Conservation (phyloP, 2,113 vertebrate species). For the Rhinoderma darwinii region DNA sequence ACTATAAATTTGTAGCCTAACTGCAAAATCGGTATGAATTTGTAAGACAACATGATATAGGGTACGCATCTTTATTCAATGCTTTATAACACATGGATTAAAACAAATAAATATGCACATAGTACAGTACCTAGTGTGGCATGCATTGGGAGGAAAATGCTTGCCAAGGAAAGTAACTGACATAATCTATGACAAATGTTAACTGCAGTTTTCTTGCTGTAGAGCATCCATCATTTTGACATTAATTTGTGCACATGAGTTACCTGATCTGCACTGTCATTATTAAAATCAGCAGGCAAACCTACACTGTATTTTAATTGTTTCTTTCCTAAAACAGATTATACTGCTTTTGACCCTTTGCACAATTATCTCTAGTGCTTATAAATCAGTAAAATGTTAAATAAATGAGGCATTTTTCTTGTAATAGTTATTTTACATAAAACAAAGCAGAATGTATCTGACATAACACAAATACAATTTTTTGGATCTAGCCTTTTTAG, state of each 20-base stretch:
- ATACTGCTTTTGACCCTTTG: not conserved
- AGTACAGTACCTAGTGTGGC: not conserved
- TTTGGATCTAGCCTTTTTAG: not conserved
- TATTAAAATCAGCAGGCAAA: constrained; percentile 55
- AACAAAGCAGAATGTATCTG: not conserved
- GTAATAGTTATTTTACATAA: not conserved
- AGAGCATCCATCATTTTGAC: constrained; percentile 56
- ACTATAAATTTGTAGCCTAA: not conserved
- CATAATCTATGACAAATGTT: constrained; percentile 53
- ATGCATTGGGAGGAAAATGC: not conserved
- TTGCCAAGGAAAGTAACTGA: constrained; percentile 20
- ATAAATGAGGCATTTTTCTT: not conserved
- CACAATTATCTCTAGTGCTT: not conserved
- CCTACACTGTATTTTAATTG: constrained; percentile 3
- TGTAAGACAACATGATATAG: not conserved
- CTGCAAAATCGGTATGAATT: not conserved
- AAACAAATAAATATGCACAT: not conserved
- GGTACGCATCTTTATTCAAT: not conserved
- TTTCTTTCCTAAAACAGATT: constrained; percentile 20
- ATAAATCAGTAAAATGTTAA: constrained; percentile 11
- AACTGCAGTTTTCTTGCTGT: constrained; percentile 39
- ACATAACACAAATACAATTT: not conserved
- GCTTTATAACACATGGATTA: not conserved
- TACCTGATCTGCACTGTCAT: constrained; percentile 52
- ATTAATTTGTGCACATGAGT: constrained; percentile 55